phyloP scores from a whole-genome alignment of 2,113 vertebrate species.

The Pluvialis apricaria region DNA sequence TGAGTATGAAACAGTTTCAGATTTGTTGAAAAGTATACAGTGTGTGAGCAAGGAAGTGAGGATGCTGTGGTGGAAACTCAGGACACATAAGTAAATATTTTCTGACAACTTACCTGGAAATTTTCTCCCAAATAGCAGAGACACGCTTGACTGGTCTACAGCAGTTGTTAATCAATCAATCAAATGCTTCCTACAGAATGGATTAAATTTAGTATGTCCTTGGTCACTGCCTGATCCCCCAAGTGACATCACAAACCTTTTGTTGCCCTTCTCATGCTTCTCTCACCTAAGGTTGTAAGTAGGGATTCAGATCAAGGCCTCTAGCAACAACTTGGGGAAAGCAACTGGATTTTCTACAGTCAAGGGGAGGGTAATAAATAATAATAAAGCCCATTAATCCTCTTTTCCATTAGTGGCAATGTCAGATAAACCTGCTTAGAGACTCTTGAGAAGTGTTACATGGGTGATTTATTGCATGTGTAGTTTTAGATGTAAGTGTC shows the following conservation, averaged over 20 bases:
- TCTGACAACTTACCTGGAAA: background rate
- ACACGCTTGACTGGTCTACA: background rate
- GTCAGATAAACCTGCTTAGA: constrained; percentile 9
- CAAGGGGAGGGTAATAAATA: background rate
- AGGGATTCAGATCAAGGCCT: background rate
- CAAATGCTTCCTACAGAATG: background rate
- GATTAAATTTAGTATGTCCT: background rate
- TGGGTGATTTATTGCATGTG: background rate
- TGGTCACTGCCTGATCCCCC: background rate
- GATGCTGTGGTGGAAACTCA: background rate
- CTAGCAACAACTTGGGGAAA: background rate
- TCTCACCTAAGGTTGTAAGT: background rate
- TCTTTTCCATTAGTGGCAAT: constrained; percentile 7
- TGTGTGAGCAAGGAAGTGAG: background rate
- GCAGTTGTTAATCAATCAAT: background rate
- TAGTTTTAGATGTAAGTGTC: background rate
- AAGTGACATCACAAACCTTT: background rate
- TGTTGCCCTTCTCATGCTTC: background rate
- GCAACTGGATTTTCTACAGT: background rate
- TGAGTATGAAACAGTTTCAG: background rate
- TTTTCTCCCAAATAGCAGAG: background rate
- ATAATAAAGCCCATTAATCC: background rate
- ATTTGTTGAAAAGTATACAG: background rate
- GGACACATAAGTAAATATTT: background rate
- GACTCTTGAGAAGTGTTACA: background rate